Evolutionary conservation across 2,888 invertebrate species (phyloP).

Genomic region (Andrena hattorfiana): DNA sequence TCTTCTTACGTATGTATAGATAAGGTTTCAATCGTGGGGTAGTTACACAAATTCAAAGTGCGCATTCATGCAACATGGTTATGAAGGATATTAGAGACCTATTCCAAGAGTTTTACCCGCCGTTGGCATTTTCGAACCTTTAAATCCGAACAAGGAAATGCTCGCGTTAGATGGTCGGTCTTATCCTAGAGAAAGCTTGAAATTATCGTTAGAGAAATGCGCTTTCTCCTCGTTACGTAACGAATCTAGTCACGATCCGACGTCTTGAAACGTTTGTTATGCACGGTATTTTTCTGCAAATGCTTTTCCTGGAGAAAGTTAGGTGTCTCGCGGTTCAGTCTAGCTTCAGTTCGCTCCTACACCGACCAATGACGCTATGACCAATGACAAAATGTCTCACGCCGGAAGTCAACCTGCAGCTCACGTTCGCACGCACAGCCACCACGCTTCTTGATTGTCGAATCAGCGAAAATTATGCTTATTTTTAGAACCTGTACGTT

Average conservation of each 20-base stretch:
- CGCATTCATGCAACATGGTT: not conserved
- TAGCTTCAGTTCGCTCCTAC: not conserved
- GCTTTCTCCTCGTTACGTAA: constrained; percentile 67
- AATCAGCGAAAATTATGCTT: constrained; percentile 11
- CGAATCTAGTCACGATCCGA: constrained; percentile 31
- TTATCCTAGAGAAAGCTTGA: constrained; percentile 48
- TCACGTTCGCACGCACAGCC: constrained; percentile 42
- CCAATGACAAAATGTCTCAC: not conserved
- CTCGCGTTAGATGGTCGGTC: not conserved
- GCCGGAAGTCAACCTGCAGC: not conserved
- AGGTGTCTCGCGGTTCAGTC: not conserved
- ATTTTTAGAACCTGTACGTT: constrained; percentile 26
- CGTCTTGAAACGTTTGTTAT: constrained; percentile 49
- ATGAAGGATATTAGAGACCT: not conserved
- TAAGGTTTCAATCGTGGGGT: not conserved
- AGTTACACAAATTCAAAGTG: not conserved
- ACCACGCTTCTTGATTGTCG: constrained; percentile 8
- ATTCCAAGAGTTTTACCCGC: not conserved
- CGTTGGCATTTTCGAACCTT: not conserved
- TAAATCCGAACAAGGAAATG: constrained; percentile 29
- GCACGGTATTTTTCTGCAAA: constrained; percentile 32
- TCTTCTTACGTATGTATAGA: not conserved
- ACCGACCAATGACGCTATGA: not conserved
- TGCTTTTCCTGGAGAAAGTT: constrained; percentile 66
- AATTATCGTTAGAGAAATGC: constrained; percentile 35